Evolutionary conservation across 2,888 invertebrate genomes (phyloP), one percentile per base, ranked within the genome.

Genomic region (Amorpha juglandis): DNA sequence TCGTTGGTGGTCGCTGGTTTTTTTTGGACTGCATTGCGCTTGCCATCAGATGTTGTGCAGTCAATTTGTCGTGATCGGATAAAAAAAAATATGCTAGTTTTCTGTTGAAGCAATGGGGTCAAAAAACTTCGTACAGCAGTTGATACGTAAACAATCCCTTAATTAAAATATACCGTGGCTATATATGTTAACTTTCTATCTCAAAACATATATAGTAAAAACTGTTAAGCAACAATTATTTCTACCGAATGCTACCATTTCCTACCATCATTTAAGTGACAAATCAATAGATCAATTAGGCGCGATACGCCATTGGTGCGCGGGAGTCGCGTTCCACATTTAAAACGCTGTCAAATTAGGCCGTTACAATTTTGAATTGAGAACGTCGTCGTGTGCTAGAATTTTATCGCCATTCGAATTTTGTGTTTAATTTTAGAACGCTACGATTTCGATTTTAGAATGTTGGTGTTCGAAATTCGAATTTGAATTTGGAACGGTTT

Each of bases 281-380:
- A 84, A 86, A 86, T 86, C 84, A 87, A 88, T 88, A 79, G 89
- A 82, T 86, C 86, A 87, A 87, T 88, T 88, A 86, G 51, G 45
- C 58, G 55, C 55, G 67, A 67, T 67, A 64, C 50, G 55, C 74
- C 69, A 74, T 72, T 72, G 76, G 73, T 68, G 70, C 68, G 76
- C 71, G 69, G 68, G 67, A 77, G 69, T 70, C 64, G 65, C 58
- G 73, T 79, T 76, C 76, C 70, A 75, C 82, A 84, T 83, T 81
- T 82, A 82, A 84, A 84, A 78, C 67, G 70, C 71, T 72, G 76
- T 78, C 78, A 77, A 74, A 81, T 83, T 82, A 79, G 77, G 70
- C 67, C 74, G 77, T 74, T 79, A 73, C 74, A 74, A 77, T 77
- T 82, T 77, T 67, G 78, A 80, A 79, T 78, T 71, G 72, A 72